phyloP scores from a whole-genome alignment of 2,113 vertebrate species.

The Gymnorhina tibicen region DNA sequence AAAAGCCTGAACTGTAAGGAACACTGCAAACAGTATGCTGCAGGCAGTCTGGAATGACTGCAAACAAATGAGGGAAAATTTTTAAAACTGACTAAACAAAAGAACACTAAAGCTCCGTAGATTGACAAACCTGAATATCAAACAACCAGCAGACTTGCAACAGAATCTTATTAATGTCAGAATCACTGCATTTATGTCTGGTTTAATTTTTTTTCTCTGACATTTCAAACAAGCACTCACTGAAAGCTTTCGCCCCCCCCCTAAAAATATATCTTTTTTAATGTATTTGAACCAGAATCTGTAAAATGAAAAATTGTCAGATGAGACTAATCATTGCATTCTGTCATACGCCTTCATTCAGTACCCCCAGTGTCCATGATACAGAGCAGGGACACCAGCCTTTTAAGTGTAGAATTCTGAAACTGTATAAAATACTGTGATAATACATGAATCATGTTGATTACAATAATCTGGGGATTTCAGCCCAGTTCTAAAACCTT shows the following conservation, averaged over 20 bases:
- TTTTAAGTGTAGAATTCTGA: not conserved
- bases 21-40: not conserved
- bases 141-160: not conserved
- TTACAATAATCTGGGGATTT: not conserved
- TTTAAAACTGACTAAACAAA: not conserved
- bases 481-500: not conserved
- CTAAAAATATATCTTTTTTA: fast-evolving
- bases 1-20: not conserved
- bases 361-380: not conserved
- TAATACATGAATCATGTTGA: not conserved
- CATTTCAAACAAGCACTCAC: not conserved
- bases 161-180: not conserved
- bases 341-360: not conserved
- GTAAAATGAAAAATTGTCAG: not conserved
- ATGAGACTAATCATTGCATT: not conserved
- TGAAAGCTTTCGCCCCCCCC: not conserved
- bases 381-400: not conserved
- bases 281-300: not conserved
- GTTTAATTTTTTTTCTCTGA: not conserved
- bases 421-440: not conserved
- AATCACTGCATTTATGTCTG: not conserved
- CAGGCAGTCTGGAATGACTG: not conserved
- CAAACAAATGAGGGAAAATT: not conserved
- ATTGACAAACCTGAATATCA: not conserved
- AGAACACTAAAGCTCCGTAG: not conserved